Conservation (phyloP, 2,888 invertebrate species). For the Cantharis nigra region DNA sequence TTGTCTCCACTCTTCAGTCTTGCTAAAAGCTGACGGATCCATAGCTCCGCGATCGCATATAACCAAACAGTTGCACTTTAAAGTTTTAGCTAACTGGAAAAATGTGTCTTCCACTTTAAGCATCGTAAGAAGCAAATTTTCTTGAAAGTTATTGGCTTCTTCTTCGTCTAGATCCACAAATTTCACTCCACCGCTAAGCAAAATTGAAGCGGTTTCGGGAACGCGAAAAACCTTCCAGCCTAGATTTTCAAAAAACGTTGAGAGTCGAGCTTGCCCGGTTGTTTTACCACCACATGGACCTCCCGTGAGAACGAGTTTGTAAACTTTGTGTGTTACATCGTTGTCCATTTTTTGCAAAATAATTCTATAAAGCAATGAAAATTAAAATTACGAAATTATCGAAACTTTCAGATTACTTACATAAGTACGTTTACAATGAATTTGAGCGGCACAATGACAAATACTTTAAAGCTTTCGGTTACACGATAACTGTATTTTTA, state of each 20-base stretch:
- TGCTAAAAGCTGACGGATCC: conserved; percentile 97
- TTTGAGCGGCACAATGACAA: neutral
- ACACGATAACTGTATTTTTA: neutral
- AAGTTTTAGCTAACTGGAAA: conserved; percentile 82
- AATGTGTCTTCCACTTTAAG: conserved; percentile 96
- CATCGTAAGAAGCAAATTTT: conserved; percentile 95
- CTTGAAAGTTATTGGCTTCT: conserved; percentile 89
- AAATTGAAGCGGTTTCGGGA: neutral
- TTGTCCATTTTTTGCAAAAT: neutral
- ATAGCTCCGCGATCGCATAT: conserved; percentile 98
- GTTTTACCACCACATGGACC: neutral
- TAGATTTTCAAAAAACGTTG: neutral
- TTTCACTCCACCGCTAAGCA: neutral
- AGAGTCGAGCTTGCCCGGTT: neutral
- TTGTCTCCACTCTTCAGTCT: conserved; percentile 85
- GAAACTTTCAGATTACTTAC: neutral
- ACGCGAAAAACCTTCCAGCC: neutral
- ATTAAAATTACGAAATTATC: neutral
- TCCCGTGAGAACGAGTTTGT: neutral
- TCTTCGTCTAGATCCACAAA: neutral
- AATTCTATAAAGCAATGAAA: neutral
- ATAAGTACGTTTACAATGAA: neutral
- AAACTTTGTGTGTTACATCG: neutral
- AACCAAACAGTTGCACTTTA: conserved; percentile 88
- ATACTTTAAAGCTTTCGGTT: neutral